Conservation (phyloP, 2,888 invertebrate genomes). For the Listrodromus nycthemerus region DNA sequence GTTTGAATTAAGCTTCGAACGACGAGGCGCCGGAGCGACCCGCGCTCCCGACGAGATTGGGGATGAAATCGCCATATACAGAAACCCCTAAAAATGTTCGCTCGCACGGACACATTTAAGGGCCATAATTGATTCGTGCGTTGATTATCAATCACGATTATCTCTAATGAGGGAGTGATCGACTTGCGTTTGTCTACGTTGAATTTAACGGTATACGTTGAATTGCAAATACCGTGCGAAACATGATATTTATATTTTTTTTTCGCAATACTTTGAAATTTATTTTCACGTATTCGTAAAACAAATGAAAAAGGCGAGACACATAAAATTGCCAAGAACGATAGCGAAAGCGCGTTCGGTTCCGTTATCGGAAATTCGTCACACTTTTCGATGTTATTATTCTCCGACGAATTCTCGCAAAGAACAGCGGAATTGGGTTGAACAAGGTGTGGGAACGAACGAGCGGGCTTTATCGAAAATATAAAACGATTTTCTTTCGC, state of each 20-base stretch:
- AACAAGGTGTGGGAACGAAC: constrained; percentile 21
- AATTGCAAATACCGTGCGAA: background rate
- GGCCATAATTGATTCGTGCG: background rate
- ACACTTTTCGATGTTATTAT: constrained; percentile 20
- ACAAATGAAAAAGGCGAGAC: background rate
- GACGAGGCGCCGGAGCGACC: background rate
- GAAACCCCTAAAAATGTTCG: constrained; percentile 18
- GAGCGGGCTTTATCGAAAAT: constrained; percentile 33
- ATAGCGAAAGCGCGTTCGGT: background rate
- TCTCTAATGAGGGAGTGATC: background rate
- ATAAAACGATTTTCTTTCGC: constrained; percentile 33
- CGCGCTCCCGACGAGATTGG: constrained; percentile 3
- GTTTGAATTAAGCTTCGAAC: constrained; percentile 1
- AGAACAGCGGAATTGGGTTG: background rate
- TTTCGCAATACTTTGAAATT: background rate
- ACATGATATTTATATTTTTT: background rate
- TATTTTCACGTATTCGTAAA: background rate
- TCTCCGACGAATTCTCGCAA: constrained; percentile 8
- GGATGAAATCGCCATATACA: constrained; percentile 2
- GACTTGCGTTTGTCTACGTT: background rate
- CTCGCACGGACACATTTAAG: constrained; percentile 1
- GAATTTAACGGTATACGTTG: background rate
- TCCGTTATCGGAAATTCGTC: constrained; percentile 5
- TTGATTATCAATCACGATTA: background rate
- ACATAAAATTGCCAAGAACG: background rate